Base-by-base conservation (phyloP, 2,797 vertebrate genomes). In the Eurystomus glaucurus region DNA sequence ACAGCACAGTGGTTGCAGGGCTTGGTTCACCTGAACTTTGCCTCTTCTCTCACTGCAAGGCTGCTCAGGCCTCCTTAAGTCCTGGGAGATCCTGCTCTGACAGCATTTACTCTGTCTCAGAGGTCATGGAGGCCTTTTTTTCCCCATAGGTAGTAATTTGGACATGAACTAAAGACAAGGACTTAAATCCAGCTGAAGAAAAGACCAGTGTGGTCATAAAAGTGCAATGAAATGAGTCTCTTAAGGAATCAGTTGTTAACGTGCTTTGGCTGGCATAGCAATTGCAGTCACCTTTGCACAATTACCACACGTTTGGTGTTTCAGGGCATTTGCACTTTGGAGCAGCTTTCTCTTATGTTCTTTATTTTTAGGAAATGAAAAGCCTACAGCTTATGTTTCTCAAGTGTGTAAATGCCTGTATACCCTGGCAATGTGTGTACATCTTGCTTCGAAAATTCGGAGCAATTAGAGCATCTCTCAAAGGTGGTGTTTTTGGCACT, bases 361-460 rank as follows among this genome's bases (percentile, higher is more conserved):
- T 29, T 83, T 88, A 29, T 85, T 75, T 89, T 83, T 81, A 75
- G 72, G 52, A 90, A 94, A 80, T 50, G 26, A 57, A 92, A 83
- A 54, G 20, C 57, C 65, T 66, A 14, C 39, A 15, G 16, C 28
- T 66, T 37, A 17, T 6, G 28, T 72, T 60, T 85, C 58, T 85
- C 23, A n/a, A 45, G 55, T 20, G 52, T 55, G 23, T 39, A 52
- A 57, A 70, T 29, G 45, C 41, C 48, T 74, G 22, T 9, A 2
- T 62, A 55, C 4, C 11, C 29, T 76, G 37, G 13, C 46, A 70
- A 25, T 14, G 26, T 43, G 55, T 51, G 21, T 74, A 28, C 17
- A 3, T 77, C 55, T 91, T 83, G 31, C 75, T 60, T 88, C 69
- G 76, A 75, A 86, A 90, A 84, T 14, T 43, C 22, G 69, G 57